Base-by-base conservation (phyloP, 2,113 vertebrate genomes). In the Patagioenas fasciata region DNA sequence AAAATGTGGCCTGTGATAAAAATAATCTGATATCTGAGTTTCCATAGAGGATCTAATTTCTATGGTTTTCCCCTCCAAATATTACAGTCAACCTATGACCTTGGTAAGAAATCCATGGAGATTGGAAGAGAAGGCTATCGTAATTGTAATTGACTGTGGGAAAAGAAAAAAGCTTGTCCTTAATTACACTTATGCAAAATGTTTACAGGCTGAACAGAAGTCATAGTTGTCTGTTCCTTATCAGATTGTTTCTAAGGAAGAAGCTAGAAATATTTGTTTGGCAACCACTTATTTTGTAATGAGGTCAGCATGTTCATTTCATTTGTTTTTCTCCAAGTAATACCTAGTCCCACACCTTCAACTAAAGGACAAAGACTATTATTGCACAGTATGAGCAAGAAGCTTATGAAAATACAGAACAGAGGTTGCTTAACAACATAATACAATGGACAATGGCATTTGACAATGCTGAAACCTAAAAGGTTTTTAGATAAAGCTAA, bases 271-370 rank as follows among this genome's bases (percentile, higher is more conserved):
- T 96, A 96, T 97, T 95, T 91, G 71, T 91, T 92, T 92, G 85
- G 95, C 89, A 97, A 97, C 87, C 85, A 86, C 48, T 97, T 91
- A 79, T 97, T 96, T 96, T 88, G 70, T 96, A 97, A 96, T 92
- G 80, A 97, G 96, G 87, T 91, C 95, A 94, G 73, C 56, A 84
- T 89, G 87, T 86, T 92, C 77, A 77, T 73, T 94, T 85, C 79
- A 66, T 96, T 96, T 94, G 91, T 96, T 96, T 96, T 93, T 95
- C 62, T 85, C 77, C 77, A 80, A 74, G 77, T 84, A 91, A 96
- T 78, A 87, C 75, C 72, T 83, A 75, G 93, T 79, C 25, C 36
- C 79, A 81, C 91, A 93, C 93, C 93, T 96, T 92, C 73, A 38
- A 29, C 86, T 92, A 56, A 88, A 93, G 88, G 89, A 90, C 80